Percentiles rank a stretch among this genome's conserved stretches.
Conservation (phyloP, 2,113 vertebrate species). For the Apaloderma vittatum region DNA sequence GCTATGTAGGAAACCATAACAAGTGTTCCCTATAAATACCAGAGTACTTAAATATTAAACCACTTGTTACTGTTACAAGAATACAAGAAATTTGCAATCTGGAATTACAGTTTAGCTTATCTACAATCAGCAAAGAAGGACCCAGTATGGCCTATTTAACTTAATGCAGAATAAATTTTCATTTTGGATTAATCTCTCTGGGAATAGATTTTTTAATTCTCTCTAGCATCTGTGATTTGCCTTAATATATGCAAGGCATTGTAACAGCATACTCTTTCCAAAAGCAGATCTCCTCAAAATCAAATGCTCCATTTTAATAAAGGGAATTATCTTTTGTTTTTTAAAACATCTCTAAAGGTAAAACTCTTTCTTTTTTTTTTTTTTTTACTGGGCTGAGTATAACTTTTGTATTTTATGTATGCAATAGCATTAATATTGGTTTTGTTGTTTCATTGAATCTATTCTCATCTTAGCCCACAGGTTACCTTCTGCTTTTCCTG, state of each 20-base stretch:
- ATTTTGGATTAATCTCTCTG: slow-evolving; percentile 27
- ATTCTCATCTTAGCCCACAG: too few relatives aligned
- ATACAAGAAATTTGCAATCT: neutral
- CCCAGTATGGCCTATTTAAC: neutral
- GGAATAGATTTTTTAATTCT: neutral
- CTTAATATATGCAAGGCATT: slow-evolving; percentile 32
- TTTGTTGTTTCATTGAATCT: too few relatives aligned
- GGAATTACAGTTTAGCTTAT: neutral
- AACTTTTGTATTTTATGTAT: too few relatives aligned
- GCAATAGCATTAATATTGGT: too few relatives aligned
- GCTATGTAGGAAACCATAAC: neutral
- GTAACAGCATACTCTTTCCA: neutral
- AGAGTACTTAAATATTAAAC: neutral
- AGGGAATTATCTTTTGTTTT: neutral
- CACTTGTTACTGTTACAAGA: neutral
- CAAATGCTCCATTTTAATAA: neutral
- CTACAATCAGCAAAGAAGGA: neutral
- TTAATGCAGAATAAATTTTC: neutral
- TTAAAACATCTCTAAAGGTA: neutral
- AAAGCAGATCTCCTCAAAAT: neutral
- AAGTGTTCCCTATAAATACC: neutral
- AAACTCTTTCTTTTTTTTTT: neutral
- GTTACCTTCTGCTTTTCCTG: too few relatives aligned
- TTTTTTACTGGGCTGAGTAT: too few relatives aligned
- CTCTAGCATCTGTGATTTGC: neutral